Evolutionary conservation across 64 coral and sea anemone genomes (phyloP), one percentile per base, ranked within the genome.

Genomic region (Orbicella faveolata): DNA sequence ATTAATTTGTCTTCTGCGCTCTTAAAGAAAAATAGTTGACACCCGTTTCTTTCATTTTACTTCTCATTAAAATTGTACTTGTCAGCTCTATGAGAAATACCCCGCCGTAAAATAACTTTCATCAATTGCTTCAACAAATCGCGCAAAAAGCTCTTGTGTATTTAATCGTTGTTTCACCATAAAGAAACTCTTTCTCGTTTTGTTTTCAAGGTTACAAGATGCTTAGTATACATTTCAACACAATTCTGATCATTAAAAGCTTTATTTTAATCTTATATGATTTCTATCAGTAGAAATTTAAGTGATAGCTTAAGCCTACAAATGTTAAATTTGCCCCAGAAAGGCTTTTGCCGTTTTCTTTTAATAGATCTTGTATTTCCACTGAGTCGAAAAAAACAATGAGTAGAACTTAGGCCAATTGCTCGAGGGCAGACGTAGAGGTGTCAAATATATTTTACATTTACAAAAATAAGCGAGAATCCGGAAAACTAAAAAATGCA

Each of bases 21-120:
- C 61, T 52, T 48, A 66, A 66, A 30, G 41, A 83, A 83, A 67
- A 67, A 67, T 83, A 9, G 36, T 34, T 83, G 62, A 67, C 34
- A 83, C 34, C 34, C 5, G 2, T 65, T 63, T 68, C 25, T 9
- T 39, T 37, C 65, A 26, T 72, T n/a, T 48, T 53, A 0, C 12
- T 85, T 0, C 62, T 85, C 64, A 85, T 73, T 83, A 78, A 52
- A 66, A 48, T 44, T 6, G 61, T 8, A 8, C 20, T 83, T 39
- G n/a, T 85, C 34, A 41, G 4, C 23, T 83, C 80, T 83, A 34
- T 83, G 80, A 83, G 80, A 83, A 83, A 39, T 62, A 12, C 0
- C 17, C 61, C 61, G 62, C 62, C 62, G 62, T 66, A 3, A 11
- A 7, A 4, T 70, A 7, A n/a, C 21, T 23, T 23, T 7, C 18